Conservation (phyloP, 2,113 vertebrate species). For the Promerops cafer region DNA sequence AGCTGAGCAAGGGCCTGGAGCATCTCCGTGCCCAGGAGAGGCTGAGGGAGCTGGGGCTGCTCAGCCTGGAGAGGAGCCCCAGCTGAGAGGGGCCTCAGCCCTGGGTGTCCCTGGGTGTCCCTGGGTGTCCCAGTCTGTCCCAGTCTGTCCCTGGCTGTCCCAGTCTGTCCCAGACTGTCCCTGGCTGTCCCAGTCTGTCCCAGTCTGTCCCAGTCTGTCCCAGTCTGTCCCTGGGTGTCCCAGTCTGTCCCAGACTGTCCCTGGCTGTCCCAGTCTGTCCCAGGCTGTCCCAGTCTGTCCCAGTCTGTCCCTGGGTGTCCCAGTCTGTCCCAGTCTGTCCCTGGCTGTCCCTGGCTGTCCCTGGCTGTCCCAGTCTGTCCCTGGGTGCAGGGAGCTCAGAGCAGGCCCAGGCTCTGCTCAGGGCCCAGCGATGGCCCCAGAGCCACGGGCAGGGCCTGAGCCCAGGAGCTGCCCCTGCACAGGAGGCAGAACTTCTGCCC, state of each 20-base stretch:
- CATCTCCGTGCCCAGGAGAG: not conserved
- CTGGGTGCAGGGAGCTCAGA: not conserved
- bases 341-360: no score
- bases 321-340: not conserved
- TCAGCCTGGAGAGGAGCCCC: not conserved
- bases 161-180: no score
- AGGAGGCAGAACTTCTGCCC: not conserved
- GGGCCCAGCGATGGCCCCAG: not conserved
- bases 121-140: not conserved
- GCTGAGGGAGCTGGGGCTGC: not conserved
- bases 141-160: no score
- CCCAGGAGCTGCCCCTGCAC: not conserved
- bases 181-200: not conserved
- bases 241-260: not conserved
- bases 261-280: no score
- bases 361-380: not conserved
- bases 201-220: no score
- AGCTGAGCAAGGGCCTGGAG: not conserved
- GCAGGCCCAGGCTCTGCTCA: not conserved
- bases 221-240: not conserved
- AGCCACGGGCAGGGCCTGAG: not conserved
- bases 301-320: not conserved
- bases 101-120: not conserved
- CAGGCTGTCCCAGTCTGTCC: not conserved
- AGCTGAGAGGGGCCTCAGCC: not conserved